These are phyloP conservation scores for Gracilinanus agilis DNA, from an alignment of 2,113 vertebrate genomes.

Conservation along the genomic window DNA sequence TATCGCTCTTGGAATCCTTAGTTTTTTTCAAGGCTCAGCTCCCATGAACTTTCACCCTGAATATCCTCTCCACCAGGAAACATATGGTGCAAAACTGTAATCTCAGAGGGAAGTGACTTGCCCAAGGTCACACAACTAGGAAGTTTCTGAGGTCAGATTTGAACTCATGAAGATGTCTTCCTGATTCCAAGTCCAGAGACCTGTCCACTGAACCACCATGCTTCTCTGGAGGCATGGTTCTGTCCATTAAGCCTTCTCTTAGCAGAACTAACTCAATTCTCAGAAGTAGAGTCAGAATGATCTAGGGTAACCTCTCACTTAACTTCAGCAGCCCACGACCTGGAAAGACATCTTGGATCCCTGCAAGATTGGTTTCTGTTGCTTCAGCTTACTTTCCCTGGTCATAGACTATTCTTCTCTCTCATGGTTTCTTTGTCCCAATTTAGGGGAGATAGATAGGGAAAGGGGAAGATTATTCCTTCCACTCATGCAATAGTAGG, in stretches of 20 bases:
- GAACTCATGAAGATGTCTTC: neutral
- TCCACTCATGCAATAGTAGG: neutral
- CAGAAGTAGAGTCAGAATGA: neutral
- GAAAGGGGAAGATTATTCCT: neutral
- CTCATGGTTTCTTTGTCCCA: neutral
- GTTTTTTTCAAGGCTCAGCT: neutral
- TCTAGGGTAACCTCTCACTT: no score
- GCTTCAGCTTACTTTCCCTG: neutral
- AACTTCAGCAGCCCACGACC: no score
- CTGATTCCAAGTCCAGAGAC: neutral
- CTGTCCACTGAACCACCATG: no score
- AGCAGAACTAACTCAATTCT: no score
- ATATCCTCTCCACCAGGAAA: neutral
- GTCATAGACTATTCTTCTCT: neutral
- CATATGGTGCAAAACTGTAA: no score
- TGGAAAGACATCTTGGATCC: neutral
- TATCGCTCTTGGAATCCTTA: neutral
- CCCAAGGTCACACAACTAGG: neutral
- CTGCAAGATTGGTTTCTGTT: neutral
- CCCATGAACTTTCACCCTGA: neutral
- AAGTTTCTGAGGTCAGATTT: neutral
- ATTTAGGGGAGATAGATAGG: neutral
- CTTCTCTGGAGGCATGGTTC: neutral
- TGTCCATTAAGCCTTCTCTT: neutral
- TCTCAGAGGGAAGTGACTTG: neutral